phyloP scores from a whole-genome alignment of 2,797 vertebrate genomes.

The Danio aesculapii region DNA sequence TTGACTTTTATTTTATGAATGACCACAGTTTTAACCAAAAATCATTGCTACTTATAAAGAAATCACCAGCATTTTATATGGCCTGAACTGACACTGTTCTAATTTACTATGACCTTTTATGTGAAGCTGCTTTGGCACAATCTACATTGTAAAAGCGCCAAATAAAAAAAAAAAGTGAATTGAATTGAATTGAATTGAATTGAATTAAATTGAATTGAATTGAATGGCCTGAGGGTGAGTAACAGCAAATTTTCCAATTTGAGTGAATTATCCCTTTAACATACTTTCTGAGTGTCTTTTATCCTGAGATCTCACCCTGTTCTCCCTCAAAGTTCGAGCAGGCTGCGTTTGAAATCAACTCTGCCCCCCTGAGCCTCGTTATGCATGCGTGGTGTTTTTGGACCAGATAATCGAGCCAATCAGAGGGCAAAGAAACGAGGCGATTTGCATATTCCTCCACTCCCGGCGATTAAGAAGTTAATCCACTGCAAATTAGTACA shows the following conservation, averaged over 20 bases:
- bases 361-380: conserved; percentile 52
- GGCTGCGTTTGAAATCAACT: conserved; percentile 51
- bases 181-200: no score
- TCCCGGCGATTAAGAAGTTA: conserved; percentile 79
- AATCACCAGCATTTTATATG: neutral
- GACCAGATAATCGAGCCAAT: conserved; percentile 71
- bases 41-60: no score
- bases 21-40: no score
- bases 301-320: conserved; percentile 10
- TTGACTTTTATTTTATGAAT: no score
- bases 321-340: conserved; percentile 16
- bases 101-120: no score
- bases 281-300: neutral
- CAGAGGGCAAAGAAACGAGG: conserved; percentile 72
- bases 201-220: no score
- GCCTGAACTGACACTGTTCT: no score
- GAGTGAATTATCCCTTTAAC: neutral
- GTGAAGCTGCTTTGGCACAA: no score
- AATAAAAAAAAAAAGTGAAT: no score
- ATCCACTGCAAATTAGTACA: conserved; percentile 76
- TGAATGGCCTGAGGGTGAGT: neutral
- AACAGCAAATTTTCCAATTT: neutral
- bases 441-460: conserved; percentile 75
- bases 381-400: conserved; percentile 52
- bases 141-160: no score